Base-by-base conservation (phyloP, 2,113 vertebrate genomes). In the Gobiocypris rarus region DNA sequence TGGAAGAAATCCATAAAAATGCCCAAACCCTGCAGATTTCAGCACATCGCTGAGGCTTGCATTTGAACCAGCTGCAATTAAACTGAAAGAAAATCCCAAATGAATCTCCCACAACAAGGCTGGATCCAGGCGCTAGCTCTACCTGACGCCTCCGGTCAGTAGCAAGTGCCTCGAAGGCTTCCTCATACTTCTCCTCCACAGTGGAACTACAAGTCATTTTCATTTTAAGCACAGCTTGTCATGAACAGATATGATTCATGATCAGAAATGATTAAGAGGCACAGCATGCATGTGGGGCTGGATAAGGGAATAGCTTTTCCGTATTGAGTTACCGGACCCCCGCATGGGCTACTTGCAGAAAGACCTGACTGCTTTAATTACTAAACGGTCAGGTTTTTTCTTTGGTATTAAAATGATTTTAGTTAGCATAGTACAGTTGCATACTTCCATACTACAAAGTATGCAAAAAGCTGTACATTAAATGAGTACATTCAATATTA, bases 141-240 rank as follows among this genome's bases (percentile, higher is more conserved):
- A 73, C 81, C 83, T 78, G 81, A 61, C 58, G 79, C 84, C 84
- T 61, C 65, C 61, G 65, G 80, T 59, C 73, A 14, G 34, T 14
- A 85, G 43, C 61, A 48, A 61, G 38, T 24, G 41, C 45, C 61
- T 58, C 11, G 34, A 79, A 84, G 67, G n/a, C 74, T 73, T 86
- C 59, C n/a, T 81, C 61, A 77, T 74, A 22, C 28, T 69, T 31
- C 65, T 82, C 54, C 45, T 79, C 38, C 50, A 43, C 65, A 24
- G 52, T 52, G 78, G 52, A 82, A 56, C 77, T 59, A 19, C 31
- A 41, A 26, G 8, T 67, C 58, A 75, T 85, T 48, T 26, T 80
- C 38, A 43, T 75, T 80, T 79, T 58, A 84, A 79, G 70, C 48
- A 41, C 69, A 63, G 24, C 31, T 34, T 34, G 22, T 48, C 77